A percentile compares a stretch with the other conserved stretches of the same genome.
Conservation (phyloP, 2,113 vertebrate species). For the Spermophilus dauricus region DNA sequence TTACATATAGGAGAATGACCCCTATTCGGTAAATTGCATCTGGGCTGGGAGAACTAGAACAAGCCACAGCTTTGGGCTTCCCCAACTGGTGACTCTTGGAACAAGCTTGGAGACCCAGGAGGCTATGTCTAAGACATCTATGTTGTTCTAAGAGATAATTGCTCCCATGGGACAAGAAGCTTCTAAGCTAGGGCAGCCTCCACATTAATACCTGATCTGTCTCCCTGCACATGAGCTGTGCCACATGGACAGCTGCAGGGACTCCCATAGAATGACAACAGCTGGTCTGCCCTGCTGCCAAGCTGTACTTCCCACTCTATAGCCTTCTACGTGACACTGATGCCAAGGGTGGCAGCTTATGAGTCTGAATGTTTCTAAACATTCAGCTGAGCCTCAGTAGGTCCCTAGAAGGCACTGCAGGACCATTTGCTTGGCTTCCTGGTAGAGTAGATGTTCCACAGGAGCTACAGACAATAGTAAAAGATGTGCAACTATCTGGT, state of each 20-base stretch:
- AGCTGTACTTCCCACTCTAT: neutral
- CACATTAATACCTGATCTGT: neutral
- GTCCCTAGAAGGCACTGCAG: neutral
- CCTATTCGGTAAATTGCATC: neutral
- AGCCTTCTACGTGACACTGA: neutral
- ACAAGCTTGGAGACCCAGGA: neutral
- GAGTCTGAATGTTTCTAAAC: neutral
- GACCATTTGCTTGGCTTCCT: neutral
- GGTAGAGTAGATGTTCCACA: neutral
- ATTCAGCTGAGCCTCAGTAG: neutral
- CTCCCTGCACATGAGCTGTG: neutral
- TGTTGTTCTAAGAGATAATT: neutral
- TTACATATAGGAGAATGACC: conserved; percentile 14
- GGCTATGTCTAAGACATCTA: neutral
- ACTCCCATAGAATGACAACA: neutral
- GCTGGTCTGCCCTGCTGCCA: neutral
- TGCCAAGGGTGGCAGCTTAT: neutral
- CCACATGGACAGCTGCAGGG: neutral
- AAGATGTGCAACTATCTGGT: neutral
- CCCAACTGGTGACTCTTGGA: neutral
- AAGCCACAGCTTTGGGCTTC: conserved; percentile 38
- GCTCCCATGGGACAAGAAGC: neutral
- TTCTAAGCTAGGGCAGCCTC: neutral
- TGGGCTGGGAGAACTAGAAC: neutral
- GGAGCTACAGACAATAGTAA: neutral